phyloP scores from a whole-genome alignment of 2,888 invertebrate species.

The Nemapogon koenigi region DNA sequence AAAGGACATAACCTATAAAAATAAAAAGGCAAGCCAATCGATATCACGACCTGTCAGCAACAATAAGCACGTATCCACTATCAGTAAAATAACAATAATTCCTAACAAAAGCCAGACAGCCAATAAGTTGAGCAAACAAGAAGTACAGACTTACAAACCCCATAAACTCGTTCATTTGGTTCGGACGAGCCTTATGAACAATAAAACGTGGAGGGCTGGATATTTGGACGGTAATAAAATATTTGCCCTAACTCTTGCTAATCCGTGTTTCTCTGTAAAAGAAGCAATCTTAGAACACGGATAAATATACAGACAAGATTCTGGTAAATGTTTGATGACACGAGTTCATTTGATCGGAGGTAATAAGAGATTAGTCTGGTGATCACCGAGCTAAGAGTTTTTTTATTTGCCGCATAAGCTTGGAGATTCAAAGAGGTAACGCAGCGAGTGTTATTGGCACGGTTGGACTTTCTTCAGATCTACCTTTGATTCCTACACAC shows the following conservation, averaged over 20 bases:
- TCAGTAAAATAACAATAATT: conserved; percentile 59
- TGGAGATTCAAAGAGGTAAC: no score
- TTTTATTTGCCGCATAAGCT: no score
- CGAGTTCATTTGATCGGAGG: no score
- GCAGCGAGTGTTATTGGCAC: no score
- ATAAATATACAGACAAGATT: no score
- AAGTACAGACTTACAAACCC: conserved; percentile 20
- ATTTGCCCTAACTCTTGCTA: conserved; percentile 63
- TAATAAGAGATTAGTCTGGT: no score
- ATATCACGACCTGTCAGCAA: conserved; percentile 50
- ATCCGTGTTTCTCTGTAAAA: conserved; percentile 44
- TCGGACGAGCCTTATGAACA: conserved; percentile 65
- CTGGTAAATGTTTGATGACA: no score
- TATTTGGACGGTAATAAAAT: conserved; percentile 65
- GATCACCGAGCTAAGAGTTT: no score
- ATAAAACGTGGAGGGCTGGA: conserved; percentile 64
- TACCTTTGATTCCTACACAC: no score
- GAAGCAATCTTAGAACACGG: conserved; percentile 20
- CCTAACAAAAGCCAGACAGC: conserved; percentile 47
- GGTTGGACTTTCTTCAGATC: no score
- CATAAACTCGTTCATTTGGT: conserved; percentile 66
- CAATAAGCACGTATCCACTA: conserved; percentile 57
- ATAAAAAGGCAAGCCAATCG: no score
- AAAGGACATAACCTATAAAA: no score
- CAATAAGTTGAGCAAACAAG: conserved; percentile 59